These are phyloP conservation scores for Prorops nasuta DNA, from an alignment of 1,140 invertebrate species.

Conservation along the genomic window DNA sequence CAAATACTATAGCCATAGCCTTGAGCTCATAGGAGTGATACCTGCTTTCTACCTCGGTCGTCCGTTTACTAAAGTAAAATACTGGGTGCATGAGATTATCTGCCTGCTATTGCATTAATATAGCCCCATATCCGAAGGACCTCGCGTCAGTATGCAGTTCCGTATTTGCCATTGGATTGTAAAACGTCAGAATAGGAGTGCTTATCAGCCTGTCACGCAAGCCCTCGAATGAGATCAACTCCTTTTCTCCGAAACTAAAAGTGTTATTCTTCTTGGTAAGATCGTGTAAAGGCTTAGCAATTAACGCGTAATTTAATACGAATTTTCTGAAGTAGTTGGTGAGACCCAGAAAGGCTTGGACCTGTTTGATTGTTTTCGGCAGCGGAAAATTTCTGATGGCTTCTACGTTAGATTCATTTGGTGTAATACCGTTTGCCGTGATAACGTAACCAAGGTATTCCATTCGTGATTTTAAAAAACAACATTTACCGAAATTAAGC, in stretches of 20 bases:
- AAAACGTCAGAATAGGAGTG: background rate
- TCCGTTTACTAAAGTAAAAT: no score
- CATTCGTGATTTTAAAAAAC: background rate
- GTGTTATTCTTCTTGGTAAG: background rate
- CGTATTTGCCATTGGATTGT: constrained; percentile 16
- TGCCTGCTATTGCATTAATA: constrained; percentile 20
- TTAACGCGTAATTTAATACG: background rate
- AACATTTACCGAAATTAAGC: background rate
- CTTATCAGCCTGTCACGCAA: background rate
- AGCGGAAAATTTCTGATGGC: background rate
- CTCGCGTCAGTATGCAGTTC: constrained; percentile 34
- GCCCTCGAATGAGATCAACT: background rate
- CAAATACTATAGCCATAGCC: background rate
- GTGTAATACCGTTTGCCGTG: background rate
- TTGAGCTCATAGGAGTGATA: background rate
- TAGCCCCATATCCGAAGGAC: constrained; percentile 23
- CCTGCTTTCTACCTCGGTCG: constrained; percentile 19
- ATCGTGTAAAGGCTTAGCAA: background rate
- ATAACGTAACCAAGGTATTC: background rate
- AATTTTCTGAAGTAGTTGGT: no score
- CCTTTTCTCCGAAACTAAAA: background rate
- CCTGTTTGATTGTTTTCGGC: background rate
- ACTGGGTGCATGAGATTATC: constrained; percentile 32
- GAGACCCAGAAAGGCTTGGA: background rate
- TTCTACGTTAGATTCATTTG: background rate